These are phyloP conservation scores for Chlorodrepanis virens DNA, from an alignment of 2,113 vertebrate species.

Conservation along the genomic window DNA sequence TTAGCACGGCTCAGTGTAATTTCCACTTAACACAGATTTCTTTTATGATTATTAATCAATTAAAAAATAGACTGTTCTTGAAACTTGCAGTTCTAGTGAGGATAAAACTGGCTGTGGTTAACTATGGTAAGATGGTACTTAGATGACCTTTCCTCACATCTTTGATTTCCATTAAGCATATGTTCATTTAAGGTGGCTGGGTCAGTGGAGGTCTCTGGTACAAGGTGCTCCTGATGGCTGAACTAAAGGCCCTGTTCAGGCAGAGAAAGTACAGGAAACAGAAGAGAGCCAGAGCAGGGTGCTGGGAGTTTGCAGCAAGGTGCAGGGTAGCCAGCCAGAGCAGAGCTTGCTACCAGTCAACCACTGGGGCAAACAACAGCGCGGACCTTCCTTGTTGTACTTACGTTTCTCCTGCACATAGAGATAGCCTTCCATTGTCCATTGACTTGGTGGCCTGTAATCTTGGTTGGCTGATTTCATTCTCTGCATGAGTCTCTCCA, in stretches of 20 bases:
- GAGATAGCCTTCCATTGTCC: constrained; percentile 96
- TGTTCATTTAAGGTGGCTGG: background rate
- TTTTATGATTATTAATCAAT: constrained; percentile 20
- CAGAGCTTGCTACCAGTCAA: background rate
- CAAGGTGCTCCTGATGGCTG: background rate
- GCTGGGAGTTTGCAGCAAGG: background rate
- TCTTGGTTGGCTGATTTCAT: constrained; percentile 94
- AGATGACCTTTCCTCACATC: background rate
- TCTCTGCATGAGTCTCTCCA: constrained; percentile 94
- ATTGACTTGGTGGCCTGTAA: constrained; percentile 90
- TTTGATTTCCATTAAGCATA: background rate
- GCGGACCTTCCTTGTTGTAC: constrained; percentile 33
- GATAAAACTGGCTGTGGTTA: background rate
- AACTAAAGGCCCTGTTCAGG: background rate
- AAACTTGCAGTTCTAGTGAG: background rate
- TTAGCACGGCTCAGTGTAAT: constrained; percentile 23
- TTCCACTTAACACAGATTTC: constrained; percentile 46
- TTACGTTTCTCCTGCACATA: constrained; percentile 96
- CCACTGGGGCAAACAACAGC: background rate
- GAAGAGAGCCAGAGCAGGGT: background rate
- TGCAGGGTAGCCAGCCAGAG: background rate
- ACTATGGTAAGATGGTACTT: background rate
- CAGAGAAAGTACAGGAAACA: background rate
- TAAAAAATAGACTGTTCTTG: background rate
- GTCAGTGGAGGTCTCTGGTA: background rate